Conservation (phyloP, 2,113 vertebrate genomes). For the Columba livia region DNA sequence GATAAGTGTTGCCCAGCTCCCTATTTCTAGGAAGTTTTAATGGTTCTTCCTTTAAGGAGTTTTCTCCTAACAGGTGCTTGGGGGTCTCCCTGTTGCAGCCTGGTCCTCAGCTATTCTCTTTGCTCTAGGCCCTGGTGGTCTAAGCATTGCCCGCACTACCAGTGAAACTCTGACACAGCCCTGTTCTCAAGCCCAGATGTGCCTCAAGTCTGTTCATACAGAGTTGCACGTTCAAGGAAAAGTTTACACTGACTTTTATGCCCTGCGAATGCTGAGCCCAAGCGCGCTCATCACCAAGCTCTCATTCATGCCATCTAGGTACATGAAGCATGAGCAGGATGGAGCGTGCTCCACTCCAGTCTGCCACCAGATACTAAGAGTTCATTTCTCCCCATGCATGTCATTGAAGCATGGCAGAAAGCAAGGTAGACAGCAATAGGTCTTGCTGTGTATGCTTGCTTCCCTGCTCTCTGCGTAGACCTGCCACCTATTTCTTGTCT, state of each 20-base stretch:
- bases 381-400: background rate
- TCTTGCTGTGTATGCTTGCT: background rate
- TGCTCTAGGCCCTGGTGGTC: background rate
- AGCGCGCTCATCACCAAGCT: background rate
- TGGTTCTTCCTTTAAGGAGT: background rate
- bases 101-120: background rate
- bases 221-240: background rate
- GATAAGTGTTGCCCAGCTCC: background rate
- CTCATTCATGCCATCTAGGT: background rate
- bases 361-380: background rate
- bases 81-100: background rate
- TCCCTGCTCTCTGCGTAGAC: background rate
- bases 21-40: background rate
- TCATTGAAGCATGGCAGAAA: background rate
- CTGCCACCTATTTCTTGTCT: background rate
- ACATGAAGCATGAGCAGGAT: background rate
- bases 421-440: background rate
- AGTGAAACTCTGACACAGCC: background rate
- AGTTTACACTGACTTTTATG: background rate
- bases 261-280: background rate
- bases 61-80: background rate
- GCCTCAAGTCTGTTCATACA: background rate
- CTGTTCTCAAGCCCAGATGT: background rate
- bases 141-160: background rate
- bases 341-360: fast-evolving